Conservation (phyloP, 2,797 vertebrate genomes). For the Platyrinchus mystaceus region DNA sequence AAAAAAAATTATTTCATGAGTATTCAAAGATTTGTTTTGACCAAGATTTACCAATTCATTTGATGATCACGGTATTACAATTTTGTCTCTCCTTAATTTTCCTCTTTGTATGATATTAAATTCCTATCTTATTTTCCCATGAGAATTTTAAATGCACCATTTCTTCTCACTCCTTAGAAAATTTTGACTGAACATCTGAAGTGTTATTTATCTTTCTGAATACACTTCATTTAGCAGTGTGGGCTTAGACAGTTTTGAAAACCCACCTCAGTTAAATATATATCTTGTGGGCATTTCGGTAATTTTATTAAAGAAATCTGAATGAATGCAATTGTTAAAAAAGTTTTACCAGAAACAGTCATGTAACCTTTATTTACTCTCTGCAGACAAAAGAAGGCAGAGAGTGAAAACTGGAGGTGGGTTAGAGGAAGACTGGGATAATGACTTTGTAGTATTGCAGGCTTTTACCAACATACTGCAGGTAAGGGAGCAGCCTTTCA, state of each 20-base stretch:
- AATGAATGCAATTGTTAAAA: neutral
- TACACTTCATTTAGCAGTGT: neutral
- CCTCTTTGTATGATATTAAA: neutral
- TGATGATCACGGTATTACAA: neutral
- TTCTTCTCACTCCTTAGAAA: neutral
- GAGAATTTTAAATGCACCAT: neutral
- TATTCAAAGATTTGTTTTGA: neutral
- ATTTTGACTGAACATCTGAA: neutral
- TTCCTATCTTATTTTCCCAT: neutral
- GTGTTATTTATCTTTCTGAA: neutral
- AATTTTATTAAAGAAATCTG: neutral
- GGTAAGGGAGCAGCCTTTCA: neutral
- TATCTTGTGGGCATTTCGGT: neutral
- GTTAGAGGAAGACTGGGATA: neutral
- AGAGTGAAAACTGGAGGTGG: neutral
- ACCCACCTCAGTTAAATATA: neutral
- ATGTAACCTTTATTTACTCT: neutral
- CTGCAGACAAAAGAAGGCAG: neutral
- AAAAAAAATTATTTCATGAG: neutral
- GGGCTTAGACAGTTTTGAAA: neutral
- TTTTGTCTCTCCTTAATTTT: neutral
- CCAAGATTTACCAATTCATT: neutral
- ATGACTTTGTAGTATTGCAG: neutral
- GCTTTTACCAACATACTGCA: neutral
- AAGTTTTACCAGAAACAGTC: neutral